Evolutionary conservation across 1,140 invertebrate genomes (phyloP).

Genomic region (Trinorchestia longiramus): DNA sequence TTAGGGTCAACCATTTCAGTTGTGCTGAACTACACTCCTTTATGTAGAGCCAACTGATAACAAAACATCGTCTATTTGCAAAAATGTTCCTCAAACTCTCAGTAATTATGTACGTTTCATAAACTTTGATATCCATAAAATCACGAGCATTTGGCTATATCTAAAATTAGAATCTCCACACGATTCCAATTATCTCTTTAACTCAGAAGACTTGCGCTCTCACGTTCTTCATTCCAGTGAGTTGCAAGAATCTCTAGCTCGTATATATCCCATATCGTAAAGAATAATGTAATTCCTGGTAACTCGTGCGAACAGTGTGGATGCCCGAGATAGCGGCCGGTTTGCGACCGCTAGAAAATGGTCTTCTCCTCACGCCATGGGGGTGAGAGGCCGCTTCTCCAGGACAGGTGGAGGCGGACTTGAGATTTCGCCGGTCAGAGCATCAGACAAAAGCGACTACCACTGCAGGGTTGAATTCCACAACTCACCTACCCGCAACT

Average conservation of each 20-base stretch:
- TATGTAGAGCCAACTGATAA: too few species aligned
- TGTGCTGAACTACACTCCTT: too few species aligned
- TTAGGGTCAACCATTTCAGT: too few species aligned
- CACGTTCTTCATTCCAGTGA: background rate
- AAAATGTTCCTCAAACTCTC: background rate
- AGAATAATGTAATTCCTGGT: background rate
- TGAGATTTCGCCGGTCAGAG: constrained; percentile 77
- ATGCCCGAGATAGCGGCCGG: constrained; percentile 62
- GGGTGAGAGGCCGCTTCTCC: constrained; percentile 68
- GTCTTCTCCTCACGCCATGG: constrained; percentile 72
- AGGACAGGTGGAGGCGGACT: constrained; percentile 75
- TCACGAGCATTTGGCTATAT: too few species aligned
- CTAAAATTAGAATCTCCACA: too few species aligned
- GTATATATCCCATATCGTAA: background rate
- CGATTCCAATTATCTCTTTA: background rate
- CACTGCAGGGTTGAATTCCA: constrained; percentile 70
- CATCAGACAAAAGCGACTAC: constrained; percentile 71
- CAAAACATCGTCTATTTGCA: too few species aligned
- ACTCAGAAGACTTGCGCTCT: background rate
- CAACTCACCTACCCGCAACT: constrained; percentile 69
- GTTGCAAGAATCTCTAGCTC: background rate
- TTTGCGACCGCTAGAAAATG: constrained; percentile 73
- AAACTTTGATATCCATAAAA: background rate
- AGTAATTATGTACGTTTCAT: background rate
- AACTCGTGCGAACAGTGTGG: background rate